Conservation (phyloP, 2,797 vertebrate genomes). For the Protonibea diacanthus region DNA sequence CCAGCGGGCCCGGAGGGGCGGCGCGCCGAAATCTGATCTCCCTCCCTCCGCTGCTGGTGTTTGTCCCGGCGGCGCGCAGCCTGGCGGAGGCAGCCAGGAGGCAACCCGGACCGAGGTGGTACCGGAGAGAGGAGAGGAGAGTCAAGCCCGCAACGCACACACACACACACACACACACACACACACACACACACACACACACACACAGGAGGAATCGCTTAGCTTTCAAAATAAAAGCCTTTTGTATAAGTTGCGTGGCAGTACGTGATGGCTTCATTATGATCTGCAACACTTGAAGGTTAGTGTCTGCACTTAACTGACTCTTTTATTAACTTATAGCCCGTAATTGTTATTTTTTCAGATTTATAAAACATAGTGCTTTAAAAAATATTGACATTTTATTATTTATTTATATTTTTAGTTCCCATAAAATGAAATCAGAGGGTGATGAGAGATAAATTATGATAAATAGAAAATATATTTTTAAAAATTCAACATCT, state of each 20-base stretch:
- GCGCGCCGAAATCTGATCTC: slow-evolving; percentile 67
- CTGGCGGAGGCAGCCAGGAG: slow-evolving; percentile 45
- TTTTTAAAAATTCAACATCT: neutral
- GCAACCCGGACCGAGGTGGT: slow-evolving; percentile 38
- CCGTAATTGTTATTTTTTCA: neutral
- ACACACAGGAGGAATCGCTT: neutral
- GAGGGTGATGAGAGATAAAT: neutral
- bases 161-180: slow-evolving; percentile 7
- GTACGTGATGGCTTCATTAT: slow-evolving; percentile 10
- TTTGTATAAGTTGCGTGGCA: neutral
- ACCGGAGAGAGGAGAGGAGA: slow-evolving; percentile 21
- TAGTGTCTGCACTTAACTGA: neutral
- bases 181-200: neutral
- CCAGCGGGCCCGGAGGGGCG: slow-evolving; percentile 72
- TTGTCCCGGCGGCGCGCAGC: slow-evolving; percentile 48
- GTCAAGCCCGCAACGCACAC: slow-evolving; percentile 6
- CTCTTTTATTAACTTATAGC: neutral
- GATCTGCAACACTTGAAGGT: neutral
- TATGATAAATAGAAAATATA: neutral
- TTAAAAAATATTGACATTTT: too few relatives aligned
- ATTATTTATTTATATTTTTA: too few relatives aligned
- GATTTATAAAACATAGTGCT: neutral
- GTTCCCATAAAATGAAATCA: neutral
- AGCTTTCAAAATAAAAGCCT: slow-evolving; percentile 69
- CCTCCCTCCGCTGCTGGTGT: slow-evolving; percentile 61